Percentiles rank a stretch among this genome's conserved stretches.
Evolutionary conservation across 2,797 vertebrate species (phyloP).

Genomic region (Phaenicophaeus curvirostris): DNA sequence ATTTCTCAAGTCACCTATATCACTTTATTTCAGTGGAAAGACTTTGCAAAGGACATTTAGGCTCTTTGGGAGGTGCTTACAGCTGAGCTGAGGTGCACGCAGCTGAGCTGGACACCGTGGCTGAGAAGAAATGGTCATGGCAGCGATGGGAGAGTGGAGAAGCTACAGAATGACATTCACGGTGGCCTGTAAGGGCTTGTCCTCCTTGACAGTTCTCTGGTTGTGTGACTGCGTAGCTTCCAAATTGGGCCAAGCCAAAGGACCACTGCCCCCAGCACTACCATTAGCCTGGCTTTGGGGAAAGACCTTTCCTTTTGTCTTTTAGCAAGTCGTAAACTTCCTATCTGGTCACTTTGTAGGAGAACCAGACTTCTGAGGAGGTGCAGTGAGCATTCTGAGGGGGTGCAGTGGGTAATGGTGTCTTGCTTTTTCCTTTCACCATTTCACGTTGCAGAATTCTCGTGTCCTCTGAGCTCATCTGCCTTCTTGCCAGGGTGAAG

Average conservation of each 20-base stretch:
- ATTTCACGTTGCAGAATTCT: not conserved
- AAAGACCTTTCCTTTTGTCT: not conserved
- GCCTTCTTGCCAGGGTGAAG: not conserved
- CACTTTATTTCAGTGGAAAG: not conserved
- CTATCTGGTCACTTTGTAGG: not conserved
- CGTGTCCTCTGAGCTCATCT: not conserved
- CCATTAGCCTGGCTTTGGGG: not conserved
- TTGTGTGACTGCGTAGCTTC: not conserved
- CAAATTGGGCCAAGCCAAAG: not conserved
- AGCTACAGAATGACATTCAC: fast-evolving
- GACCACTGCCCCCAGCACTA: not conserved
- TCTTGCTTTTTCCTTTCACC: not conserved
- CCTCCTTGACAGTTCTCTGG: no score
- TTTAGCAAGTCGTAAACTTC: not conserved
- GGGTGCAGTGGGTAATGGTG: fast-evolving
- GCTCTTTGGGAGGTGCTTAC: not conserved
- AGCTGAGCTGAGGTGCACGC: no score
- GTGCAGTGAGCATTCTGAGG: not conserved
- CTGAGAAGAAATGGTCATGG: not conserved
- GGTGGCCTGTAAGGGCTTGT: not conserved
- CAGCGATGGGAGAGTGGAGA: no score
- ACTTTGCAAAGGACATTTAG: not conserved
- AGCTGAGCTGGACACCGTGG: not conserved
- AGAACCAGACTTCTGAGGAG: not conserved
- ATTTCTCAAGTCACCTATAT: not conserved